Percentiles rank a stretch among this genome's conserved stretches.
Evolutionary conservation across 1,140 invertebrate genomes (phyloP).

Genomic region (Megathymus violae): DNA sequence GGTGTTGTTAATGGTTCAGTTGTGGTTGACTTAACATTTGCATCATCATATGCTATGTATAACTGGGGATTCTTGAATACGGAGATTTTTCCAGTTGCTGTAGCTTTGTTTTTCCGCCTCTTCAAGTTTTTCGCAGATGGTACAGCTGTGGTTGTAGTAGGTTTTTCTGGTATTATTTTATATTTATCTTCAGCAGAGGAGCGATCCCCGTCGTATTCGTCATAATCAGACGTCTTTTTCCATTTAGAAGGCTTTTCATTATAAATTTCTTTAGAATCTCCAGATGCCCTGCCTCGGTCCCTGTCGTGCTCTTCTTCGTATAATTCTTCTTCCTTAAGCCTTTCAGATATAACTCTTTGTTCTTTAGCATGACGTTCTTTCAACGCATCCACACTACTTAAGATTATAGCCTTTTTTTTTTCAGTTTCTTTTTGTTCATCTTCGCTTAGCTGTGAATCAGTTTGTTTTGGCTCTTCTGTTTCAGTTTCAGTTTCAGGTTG

Average conservation of each 20-base stretch:
- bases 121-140: slow-evolving; percentile 30
- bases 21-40: slow-evolving; percentile 46
- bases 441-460: slow-evolving; percentile 42
- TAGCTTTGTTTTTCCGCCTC: slow-evolving; percentile 42
- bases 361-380: slow-evolving; percentile 71
- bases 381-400: slow-evolving; percentile 68
- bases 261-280: slow-evolving; percentile 20
- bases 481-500: slow-evolving; percentile 34
- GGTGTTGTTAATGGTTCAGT: slow-evolving; percentile 28
- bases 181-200: slow-evolving; percentile 57
- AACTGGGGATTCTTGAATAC: slow-evolving; percentile 68
- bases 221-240: slow-evolving; percentile 55
- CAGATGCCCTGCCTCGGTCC: slow-evolving; percentile 38
- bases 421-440: slow-evolving; percentile 61
- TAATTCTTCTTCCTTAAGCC: slow-evolving; percentile 70
- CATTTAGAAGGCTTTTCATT: slow-evolving; percentile 37
- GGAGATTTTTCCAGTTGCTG: slow-evolving; percentile 57
- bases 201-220: slow-evolving; percentile 62
- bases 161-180: slow-evolving; percentile 46
- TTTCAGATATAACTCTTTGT: slow-evolving; percentile 67
- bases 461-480: slow-evolving; percentile 23
- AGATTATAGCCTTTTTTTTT: slow-evolving; percentile 67
- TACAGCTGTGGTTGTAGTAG: slow-evolving; percentile 37
- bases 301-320: slow-evolving; percentile 63
- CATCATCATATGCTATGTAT: slow-evolving; percentile 58